A percentile compares a stretch with the other conserved stretches of the same genome.
These are phyloP conservation scores for Sebastes schlegelii DNA, from an alignment of 2,113 vertebrate genomes.

Conservation along the genomic window DNA sequence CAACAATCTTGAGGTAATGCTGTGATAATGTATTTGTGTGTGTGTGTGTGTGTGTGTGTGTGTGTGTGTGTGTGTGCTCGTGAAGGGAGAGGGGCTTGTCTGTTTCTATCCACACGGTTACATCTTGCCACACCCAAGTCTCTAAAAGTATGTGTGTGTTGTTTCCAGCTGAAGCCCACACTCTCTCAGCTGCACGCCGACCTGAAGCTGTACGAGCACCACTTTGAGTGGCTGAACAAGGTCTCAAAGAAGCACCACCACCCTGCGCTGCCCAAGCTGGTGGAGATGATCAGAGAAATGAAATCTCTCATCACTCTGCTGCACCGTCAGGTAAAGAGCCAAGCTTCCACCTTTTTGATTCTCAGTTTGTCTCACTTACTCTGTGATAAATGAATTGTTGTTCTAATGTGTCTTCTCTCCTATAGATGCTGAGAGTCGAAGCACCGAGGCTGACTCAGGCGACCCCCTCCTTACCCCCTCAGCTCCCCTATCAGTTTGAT, in stretches of 20 bases:
- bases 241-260: conserved; percentile 83
- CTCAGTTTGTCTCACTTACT: background rate
- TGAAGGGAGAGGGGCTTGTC: conserved; percentile 2
- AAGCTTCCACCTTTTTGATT: background rate
- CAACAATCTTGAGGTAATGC: conserved; percentile 84
- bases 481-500: conserved; percentile 73
- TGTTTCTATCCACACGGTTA: conserved; percentile 45
- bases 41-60: background rate
- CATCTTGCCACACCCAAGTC: conserved; percentile 67
- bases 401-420: conserved; percentile 11
- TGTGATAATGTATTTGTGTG: conserved; percentile 26
- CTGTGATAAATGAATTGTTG: background rate
- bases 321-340: conserved; percentile 80
- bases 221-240: conserved; percentile 85
- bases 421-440: conserved; percentile 81
- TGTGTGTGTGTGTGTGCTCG: conserved; percentile 1
- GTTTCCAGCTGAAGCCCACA: conserved; percentile 82
- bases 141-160: conserved; percentile 58
- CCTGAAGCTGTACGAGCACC: conserved; percentile 84
- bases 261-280: conserved; percentile 77
- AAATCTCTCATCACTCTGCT: conserved; percentile 80
- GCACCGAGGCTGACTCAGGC: conserved; percentile 67
- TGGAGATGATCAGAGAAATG: conserved; percentile 82
- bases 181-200: conserved; percentile 85
- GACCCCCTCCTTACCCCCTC: conserved; percentile 76